Conservation (phyloP, 2,888 invertebrate genomes). For the Stenodema calcarata region DNA sequence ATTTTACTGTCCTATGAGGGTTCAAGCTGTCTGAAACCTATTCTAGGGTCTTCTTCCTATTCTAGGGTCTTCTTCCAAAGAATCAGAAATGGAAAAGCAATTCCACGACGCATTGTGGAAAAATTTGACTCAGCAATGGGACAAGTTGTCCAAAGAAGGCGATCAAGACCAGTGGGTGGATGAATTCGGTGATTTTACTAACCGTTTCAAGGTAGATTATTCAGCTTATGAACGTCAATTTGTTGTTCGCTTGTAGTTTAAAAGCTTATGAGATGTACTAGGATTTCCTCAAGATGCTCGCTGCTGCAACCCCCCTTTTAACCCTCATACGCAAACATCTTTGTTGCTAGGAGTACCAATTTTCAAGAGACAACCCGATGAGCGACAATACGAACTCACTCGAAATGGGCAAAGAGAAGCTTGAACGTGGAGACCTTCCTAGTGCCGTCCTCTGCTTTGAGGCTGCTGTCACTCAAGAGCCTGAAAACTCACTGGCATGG, state of each 20-base stretch:
- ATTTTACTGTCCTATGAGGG: neutral
- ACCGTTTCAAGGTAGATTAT: conserved; percentile 67
- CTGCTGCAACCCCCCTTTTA: conserved; percentile 55
- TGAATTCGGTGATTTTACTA: conserved; percentile 68
- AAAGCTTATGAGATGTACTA: too few species aligned
- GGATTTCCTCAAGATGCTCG: too few species aligned
- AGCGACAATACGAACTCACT: conserved; percentile 77
- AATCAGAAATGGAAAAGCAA: conserved; percentile 6
- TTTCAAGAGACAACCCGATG: conserved; percentile 87
- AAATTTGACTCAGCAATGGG: conserved; percentile 77
- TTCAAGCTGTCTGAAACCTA: neutral
- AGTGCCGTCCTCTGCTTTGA: conserved; percentile 96
- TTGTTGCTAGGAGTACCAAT: conserved; percentile 71
- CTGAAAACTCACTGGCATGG: conserved; percentile 84
- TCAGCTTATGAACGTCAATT: neutral
- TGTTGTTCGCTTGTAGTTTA: too few species aligned
- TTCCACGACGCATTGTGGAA: conserved; percentile 68
- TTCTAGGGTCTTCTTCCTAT: neutral
- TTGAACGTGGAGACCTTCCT: conserved; percentile 88
- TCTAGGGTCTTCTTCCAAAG: neutral
- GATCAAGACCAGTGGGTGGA: conserved; percentile 75
- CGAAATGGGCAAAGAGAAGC: conserved; percentile 81
- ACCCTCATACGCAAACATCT: neutral
- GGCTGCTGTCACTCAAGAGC: conserved; percentile 86
- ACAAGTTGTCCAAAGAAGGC: conserved; percentile 68